phyloP scores from a whole-genome alignment of 2,797 vertebrate genomes.

The Pseudochromis fuscus region DNA sequence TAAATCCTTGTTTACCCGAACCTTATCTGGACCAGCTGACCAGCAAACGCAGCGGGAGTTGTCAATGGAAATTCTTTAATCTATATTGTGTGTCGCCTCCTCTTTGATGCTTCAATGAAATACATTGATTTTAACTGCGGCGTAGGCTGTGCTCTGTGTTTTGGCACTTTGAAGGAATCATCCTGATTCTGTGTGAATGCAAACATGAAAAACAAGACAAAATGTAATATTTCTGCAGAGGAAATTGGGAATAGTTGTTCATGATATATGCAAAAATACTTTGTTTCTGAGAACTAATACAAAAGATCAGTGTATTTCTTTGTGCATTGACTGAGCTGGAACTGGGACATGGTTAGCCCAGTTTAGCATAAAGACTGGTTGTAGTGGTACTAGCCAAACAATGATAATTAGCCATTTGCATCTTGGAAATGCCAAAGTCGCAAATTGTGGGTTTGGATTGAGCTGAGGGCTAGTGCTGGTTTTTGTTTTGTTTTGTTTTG shows the following conservation, averaged over 20 bases:
- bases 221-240: neutral
- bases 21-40: constrained; percentile 31
- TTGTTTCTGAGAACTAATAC: neutral
- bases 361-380: neutral
- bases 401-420: too few species aligned
- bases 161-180: neutral
- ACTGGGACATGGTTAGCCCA: neutral
- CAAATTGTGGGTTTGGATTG: too few species aligned
- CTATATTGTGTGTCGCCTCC: neutral
- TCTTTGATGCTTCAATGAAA: constrained; percentile 10
- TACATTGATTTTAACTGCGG: neutral
- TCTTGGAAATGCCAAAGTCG: too few species aligned
- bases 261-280: neutral
- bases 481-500: too few species aligned
- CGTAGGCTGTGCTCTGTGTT: neutral
- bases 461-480: too few species aligned
- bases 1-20: constrained; percentile 51
- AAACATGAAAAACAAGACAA: neutral
- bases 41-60: constrained; percentile 22
- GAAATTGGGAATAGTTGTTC: neutral
- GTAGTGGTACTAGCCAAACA: too few species aligned
- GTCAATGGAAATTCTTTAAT: constrained; percentile 12
- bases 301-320: neutral
- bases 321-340: neutral
- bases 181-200: neutral